Percentiles rank a stretch among this genome's conserved stretches.
Evolutionary conservation across 2,888 invertebrate species (phyloP).

Genomic region (Coenonympha glycerion): DNA sequence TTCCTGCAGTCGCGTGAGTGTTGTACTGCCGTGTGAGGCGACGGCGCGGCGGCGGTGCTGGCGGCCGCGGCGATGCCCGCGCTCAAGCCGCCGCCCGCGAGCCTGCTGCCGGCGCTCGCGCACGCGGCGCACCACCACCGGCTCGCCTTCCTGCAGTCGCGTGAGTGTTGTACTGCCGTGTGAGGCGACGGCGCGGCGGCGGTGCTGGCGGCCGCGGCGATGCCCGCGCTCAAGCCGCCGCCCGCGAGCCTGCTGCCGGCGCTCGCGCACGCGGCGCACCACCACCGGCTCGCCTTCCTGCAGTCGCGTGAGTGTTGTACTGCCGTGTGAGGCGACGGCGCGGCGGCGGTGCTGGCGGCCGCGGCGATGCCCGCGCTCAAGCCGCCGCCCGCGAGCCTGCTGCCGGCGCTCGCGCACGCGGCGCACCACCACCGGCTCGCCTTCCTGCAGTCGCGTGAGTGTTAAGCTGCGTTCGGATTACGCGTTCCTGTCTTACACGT

Average conservation of each 20-base stretch:
- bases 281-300: conserved; percentile 47
- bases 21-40: conserved; percentile 11
- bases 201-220: conserved; percentile 36
- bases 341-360: conserved; percentile 39
- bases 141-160: conserved; percentile 45
- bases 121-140: conserved; percentile 56
- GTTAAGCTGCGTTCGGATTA: too few relatives aligned
- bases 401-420: conserved; percentile 60
- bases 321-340: conserved; percentile 34
- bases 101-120: conserved; percentile 54
- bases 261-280: conserved; percentile 56
- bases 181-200: conserved; percentile 40
- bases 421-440: conserved; percentile 49
- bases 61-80: conserved; percentile 31
- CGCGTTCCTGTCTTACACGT: too few relatives aligned
- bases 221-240: conserved; percentile 34
- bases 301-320: conserved; percentile 45
- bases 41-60: conserved; percentile 44
- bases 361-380: conserved; percentile 34
- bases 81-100: conserved; percentile 37
- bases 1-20: conserved; percentile 54
- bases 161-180: conserved; percentile 35
- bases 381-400: conserved; percentile 36
- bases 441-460: conserved; percentile 49
- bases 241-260: conserved; percentile 49